phyloP scores from a whole-genome alignment of 2,888 invertebrate species.

The Eristalinus aeneus region DNA sequence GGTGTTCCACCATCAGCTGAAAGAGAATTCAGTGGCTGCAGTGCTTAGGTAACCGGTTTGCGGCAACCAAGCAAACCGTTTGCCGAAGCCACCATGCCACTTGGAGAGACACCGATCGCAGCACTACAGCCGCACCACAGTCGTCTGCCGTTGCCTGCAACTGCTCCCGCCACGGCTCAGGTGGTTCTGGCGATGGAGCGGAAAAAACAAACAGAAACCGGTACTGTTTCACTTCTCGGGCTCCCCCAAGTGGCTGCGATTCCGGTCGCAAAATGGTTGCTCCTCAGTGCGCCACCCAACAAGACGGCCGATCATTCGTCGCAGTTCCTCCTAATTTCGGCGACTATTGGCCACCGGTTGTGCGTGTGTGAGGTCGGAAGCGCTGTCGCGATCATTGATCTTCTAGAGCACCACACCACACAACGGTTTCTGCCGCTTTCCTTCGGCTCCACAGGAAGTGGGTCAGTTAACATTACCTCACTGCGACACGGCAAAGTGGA shows the following conservation, averaged over 20 bases:
- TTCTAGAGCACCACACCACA: constrained; percentile 10
- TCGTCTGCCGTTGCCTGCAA: background rate
- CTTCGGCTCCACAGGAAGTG: constrained; percentile 28
- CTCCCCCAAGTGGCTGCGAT: constrained; percentile 26
- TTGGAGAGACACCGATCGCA: background rate
- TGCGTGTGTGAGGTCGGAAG: background rate
- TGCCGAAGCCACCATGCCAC: background rate
- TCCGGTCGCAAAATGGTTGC: background rate
- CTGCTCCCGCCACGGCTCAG: constrained; percentile 17
- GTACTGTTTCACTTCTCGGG: constrained; percentile 56
- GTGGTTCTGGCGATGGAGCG: constrained; percentile 45
- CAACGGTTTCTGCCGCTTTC: constrained; percentile 18
- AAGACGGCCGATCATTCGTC: no score
- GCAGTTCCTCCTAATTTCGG: constrained; percentile 12
- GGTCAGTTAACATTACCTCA: constrained; percentile 62
- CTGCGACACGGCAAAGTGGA: constrained; percentile 44
- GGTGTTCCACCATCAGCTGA: background rate
- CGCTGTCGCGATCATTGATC: constrained; percentile 37
- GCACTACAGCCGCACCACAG: background rate
- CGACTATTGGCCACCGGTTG: constrained; percentile 16
- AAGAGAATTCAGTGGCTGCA: background rate
- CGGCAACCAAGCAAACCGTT: no score
- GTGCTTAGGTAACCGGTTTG: background rate
- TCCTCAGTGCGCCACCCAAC: no score
- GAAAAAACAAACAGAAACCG: constrained; percentile 34